A percentile compares a stretch with the other conserved stretches of the same genome.
Evolutionary conservation across 2,113 vertebrate genomes (phyloP).

Genomic region (Macrotus californicus): DNA sequence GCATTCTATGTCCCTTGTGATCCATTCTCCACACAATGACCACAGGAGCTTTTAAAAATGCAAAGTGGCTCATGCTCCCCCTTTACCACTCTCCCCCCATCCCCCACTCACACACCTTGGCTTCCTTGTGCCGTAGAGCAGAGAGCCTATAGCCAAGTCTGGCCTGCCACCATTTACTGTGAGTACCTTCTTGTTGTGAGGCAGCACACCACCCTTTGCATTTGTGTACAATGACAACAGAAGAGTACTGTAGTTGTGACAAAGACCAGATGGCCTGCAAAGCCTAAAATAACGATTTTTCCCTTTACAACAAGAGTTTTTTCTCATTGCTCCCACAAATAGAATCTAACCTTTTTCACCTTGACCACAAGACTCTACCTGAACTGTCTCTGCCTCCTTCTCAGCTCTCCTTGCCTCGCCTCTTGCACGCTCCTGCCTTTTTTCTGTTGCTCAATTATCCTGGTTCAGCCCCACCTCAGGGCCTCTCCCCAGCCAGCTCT

Average conservation of each 20-base stretch:
- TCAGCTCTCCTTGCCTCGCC: neutral
- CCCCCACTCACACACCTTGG: too few species aligned
- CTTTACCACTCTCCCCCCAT: rapidly evolving
- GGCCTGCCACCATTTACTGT: neutral
- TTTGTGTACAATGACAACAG: neutral
- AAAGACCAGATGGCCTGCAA: neutral
- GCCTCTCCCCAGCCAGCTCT: too few species aligned
- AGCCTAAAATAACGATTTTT: neutral
- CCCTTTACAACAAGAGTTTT: neutral
- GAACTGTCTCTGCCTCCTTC: neutral
- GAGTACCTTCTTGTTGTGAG: neutral
- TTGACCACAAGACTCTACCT: rapidly evolving
- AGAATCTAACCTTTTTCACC: too few species aligned
- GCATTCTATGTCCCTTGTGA: too few species aligned
- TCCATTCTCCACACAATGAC: rapidly evolving
- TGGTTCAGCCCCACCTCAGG: rapidly evolving
- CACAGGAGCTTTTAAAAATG: neutral
- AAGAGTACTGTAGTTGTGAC: too few species aligned
- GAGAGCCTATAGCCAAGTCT: rapidly evolving
- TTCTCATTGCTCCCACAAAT: neutral
- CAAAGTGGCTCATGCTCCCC: rapidly evolving
- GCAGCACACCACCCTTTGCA: rapidly evolving
- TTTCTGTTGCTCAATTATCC: neutral
- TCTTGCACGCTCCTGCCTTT: neutral
- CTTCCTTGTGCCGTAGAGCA: neutral